Evolutionary conservation across 2,113 vertebrate genomes (phyloP).

Genomic region (Petaurus breviceps): DNA sequence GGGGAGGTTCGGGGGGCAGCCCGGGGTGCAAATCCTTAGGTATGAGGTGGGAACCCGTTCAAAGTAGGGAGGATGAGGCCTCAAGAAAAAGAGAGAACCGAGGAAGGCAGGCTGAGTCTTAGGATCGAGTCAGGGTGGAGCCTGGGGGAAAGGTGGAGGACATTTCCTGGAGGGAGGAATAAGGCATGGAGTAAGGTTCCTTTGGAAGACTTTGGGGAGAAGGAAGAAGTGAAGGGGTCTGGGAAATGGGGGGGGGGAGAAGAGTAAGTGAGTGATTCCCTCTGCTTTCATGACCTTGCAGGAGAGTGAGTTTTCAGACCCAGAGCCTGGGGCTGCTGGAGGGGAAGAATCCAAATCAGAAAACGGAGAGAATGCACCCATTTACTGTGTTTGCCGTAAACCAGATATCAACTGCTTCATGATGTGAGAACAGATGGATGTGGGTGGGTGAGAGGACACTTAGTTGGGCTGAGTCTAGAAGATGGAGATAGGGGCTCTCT

Average conservation of each 20-base stretch:
- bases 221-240: not conserved
- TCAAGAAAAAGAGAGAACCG: not conserved
- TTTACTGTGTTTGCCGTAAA: constrained; percentile 93
- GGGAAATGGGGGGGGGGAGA: too few relatives aligned
- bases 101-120: not conserved
- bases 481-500: too few relatives aligned
- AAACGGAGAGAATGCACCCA: constrained; percentile 88
- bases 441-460: not conserved
- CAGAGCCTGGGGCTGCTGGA: constrained; percentile 81
- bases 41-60: too few relatives aligned
- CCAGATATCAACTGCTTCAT: constrained; percentile 95
- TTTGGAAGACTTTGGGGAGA: not conserved
- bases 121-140: not conserved
- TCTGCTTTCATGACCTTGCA: constrained; percentile 49
- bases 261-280: not conserved
- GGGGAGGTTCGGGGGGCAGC: not conserved
- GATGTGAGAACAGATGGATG: constrained; percentile 85
- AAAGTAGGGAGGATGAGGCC: not conserved
- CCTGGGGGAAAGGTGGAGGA: not conserved
- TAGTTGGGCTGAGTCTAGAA: not conserved
- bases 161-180: not conserved
- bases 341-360: constrained; percentile 85
- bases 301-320: constrained; percentile 90
- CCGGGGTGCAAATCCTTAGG: too few relatives aligned
- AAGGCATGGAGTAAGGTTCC: too few relatives aligned